These are phyloP conservation scores for Notolabrus celidotus DNA, from an alignment of 2,797 vertebrate species.

Conservation along the genomic window DNA sequence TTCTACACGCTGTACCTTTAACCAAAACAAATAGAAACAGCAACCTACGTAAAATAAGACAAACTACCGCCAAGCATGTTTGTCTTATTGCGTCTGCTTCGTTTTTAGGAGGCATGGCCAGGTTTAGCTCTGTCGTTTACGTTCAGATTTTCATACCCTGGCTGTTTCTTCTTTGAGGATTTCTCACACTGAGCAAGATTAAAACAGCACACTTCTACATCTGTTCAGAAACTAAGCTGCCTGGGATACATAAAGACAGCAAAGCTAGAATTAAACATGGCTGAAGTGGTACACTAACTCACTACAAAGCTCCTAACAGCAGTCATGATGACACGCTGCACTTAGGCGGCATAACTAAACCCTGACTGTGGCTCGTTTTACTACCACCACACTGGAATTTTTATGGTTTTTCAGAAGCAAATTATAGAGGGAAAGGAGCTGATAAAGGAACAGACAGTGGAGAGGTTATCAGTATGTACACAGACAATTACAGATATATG, in stretches of 20 bases:
- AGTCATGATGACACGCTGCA: slow-evolving; percentile 32
- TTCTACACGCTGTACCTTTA: too few species aligned
- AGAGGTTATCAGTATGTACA: too few species aligned
- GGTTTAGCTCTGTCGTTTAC: too few species aligned
- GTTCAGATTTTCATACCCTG: too few species aligned
- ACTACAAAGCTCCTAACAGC: slow-evolving; percentile 41
- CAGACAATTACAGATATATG: not conserved
- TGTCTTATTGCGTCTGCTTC: slow-evolving; percentile 2
- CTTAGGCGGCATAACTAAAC: slow-evolving; percentile 53
- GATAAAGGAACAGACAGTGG: too few species aligned
- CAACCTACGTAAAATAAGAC: slow-evolving; percentile 15
- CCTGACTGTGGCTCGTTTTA: slow-evolving; percentile 53
- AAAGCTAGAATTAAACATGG: slow-evolving; percentile 43
- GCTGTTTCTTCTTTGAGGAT: too few species aligned
- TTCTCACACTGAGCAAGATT: too few species aligned
- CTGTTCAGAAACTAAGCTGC: slow-evolving; percentile 9
- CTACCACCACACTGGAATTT: too few species aligned
- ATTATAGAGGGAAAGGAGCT: slow-evolving; percentile 15
- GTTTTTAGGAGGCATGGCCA: too few species aligned
- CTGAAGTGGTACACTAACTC: slow-evolving; percentile 53
- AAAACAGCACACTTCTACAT: slow-evolving; percentile 12
- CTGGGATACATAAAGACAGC: too few species aligned
- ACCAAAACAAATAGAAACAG: slow-evolving; percentile 33
- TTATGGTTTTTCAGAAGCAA: too few species aligned
- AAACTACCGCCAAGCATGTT: slow-evolving; percentile 3